Evolutionary conservation across 2,797 vertebrate species (phyloP).

Genomic region (Microctenopoma stevenorrisi): DNA sequence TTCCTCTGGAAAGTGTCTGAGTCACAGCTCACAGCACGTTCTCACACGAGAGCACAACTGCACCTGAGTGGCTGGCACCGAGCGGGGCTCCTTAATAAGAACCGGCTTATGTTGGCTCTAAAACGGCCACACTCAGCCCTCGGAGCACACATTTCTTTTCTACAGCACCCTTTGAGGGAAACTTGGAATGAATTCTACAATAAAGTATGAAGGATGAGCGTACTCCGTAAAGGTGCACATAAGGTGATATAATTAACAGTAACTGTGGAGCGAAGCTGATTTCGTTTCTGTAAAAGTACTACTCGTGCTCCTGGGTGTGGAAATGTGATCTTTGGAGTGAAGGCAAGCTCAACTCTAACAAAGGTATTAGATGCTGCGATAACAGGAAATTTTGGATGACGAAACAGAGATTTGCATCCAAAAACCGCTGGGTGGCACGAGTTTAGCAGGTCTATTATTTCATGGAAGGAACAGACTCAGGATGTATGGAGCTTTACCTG

Average conservation of each 20-base stretch:
- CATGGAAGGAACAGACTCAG: constrained; percentile 42
- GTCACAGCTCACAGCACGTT: constrained; percentile 58
- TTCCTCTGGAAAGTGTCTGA: constrained; percentile 65
- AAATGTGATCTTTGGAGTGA: constrained; percentile 44
- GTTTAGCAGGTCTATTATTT: constrained; percentile 58
- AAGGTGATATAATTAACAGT: constrained; percentile 31
- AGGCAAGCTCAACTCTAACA: constrained; percentile 26
- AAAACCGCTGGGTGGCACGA: constrained; percentile 66
- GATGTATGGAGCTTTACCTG: constrained; percentile 45
- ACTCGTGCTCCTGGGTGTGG: constrained; percentile 25
- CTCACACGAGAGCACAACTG: constrained; percentile 46
- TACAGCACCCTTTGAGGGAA: constrained; percentile 42
- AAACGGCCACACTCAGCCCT: constrained; percentile 44
- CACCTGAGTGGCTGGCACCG: constrained; percentile 58
- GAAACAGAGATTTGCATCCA: constrained; percentile 34
- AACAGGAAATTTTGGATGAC: constrained; percentile 40
- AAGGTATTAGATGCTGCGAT: constrained; percentile 50
- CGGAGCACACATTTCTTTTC: constrained; percentile 40
- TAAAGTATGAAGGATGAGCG: constrained; percentile 35
- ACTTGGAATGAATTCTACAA: constrained; percentile 49
- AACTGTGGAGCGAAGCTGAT: constrained; percentile 34
- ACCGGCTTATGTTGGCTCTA: constrained; percentile 53
- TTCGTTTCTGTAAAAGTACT: constrained; percentile 30
- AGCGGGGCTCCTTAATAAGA: constrained; percentile 46
- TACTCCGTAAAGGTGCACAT: constrained; percentile 27